Conservation (phyloP, 2,888 invertebrate genomes). For the Creontiades dilutus region DNA sequence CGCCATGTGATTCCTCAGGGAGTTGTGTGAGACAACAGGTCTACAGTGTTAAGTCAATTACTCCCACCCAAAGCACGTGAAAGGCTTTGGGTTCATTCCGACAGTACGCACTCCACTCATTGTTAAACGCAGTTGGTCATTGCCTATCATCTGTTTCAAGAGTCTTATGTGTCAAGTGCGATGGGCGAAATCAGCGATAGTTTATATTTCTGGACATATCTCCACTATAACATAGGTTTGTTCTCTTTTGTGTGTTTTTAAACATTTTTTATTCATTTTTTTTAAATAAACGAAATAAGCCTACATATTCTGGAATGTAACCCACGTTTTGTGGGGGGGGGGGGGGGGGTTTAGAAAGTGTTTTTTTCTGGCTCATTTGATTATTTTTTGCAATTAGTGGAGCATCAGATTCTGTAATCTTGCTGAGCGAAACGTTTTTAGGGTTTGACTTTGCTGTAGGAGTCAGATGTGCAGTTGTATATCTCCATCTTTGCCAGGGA, state of each 20-base stretch:
- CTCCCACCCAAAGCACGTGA: slow-evolving; percentile 52
- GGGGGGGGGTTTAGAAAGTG: too few species aligned
- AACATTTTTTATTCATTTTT: too few species aligned
- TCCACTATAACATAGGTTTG: not conserved
- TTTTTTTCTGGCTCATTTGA: too few species aligned
- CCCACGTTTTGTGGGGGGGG: too few species aligned
- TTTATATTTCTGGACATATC: not conserved
- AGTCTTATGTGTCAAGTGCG: not conserved
- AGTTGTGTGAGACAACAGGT: slow-evolving; percentile 54
- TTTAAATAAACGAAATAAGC: too few species aligned
- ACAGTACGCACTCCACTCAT: not conserved
- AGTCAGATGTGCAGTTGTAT: too few species aligned
- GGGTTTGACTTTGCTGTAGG: too few species aligned
- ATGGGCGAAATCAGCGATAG: slow-evolving; percentile 23
- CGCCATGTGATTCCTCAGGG: slow-evolving; percentile 63
- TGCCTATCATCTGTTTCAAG: not conserved
- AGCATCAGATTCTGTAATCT: too few species aligned
- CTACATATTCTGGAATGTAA: too few species aligned
- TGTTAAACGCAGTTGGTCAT: not conserved
- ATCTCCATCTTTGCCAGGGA: too few species aligned
- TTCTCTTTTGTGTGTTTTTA: not conserved
- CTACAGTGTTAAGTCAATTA: slow-evolving; percentile 63
- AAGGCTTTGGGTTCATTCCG: not conserved
- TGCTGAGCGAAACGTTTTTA: too few species aligned
- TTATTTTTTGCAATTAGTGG: too few species aligned